Evolutionary conservation across 1,140 invertebrate genomes (phyloP).

Genomic region (Drosophila trapezifrons): DNA sequence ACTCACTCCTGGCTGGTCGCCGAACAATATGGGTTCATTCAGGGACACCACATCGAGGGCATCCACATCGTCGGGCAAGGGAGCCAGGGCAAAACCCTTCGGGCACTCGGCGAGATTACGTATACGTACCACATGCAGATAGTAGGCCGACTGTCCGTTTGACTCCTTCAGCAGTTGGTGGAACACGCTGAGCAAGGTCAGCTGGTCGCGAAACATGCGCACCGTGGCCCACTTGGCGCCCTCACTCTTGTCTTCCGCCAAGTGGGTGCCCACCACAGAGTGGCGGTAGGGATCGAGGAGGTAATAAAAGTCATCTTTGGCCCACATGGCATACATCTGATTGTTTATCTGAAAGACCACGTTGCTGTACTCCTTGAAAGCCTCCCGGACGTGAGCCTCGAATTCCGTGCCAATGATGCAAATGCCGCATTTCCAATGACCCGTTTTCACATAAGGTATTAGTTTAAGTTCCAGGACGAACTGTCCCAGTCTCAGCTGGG

Average conservation of each 20-base stretch:
- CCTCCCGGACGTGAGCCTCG: conserved; percentile 30
- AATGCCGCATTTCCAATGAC: conserved; percentile 47
- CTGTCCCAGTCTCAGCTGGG: conserved; percentile 64
- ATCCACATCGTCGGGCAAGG: conserved; percentile 8
- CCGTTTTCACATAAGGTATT: conserved; percentile 32
- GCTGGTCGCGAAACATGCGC: conserved; percentile 69
- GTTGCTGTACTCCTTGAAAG: conserved; percentile 43
- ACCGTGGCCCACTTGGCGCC: conserved; percentile 62
- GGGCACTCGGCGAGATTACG: conserved; percentile 58
- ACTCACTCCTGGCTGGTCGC: conserved; percentile 19
- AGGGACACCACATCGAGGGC: conserved; percentile 44
- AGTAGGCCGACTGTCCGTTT: conserved; percentile 55
- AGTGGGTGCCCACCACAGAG: conserved; percentile 37
- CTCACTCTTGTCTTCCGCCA: conserved; percentile 1
- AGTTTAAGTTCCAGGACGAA: conserved; percentile 59
- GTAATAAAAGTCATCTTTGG: conserved; percentile 70
- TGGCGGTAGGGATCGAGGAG: conserved; percentile 78
- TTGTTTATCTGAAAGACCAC: conserved; percentile 69
- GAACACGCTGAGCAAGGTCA: conserved; percentile 64
- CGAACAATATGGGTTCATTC: conserved; percentile 61
- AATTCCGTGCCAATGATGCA: conserved; percentile 43
- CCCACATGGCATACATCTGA: conserved; percentile 73
- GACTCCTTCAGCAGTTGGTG: conserved; percentile 71
- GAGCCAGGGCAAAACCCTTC: conserved; percentile 28
- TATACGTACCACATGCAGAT: conserved; percentile 59